Percentiles rank a stretch among this genome's conserved stretches.
These are phyloP conservation scores for Xylophagus ater DNA, from an alignment of 2,888 invertebrate species.

Conservation along the genomic window DNA sequence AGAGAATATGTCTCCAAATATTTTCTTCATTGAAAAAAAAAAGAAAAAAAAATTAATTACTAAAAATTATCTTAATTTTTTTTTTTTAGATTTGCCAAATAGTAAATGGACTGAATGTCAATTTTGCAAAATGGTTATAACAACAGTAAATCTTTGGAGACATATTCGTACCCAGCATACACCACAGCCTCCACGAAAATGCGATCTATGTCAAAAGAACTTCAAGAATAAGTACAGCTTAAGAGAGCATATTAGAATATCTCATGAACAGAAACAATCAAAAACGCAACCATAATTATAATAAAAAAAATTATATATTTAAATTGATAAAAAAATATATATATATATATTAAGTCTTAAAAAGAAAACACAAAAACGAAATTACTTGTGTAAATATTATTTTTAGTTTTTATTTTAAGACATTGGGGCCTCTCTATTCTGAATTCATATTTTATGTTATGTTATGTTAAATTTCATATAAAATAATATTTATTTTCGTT, in stretches of 20 bases:
- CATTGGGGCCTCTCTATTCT: no score
- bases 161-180: conserved; percentile 41
- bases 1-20: conserved; percentile 37
- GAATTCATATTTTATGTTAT: no score
- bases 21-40: conserved; percentile 10
- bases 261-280: conserved; percentile 35
- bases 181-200: conserved; percentile 39
- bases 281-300: conserved; percentile 9
- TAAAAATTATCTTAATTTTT: conserved; percentile 21
- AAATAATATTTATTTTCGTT: no score
- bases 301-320: no score
- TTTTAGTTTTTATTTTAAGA: no score
- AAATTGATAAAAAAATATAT: no score
- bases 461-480: no score
- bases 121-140: conserved; percentile 42
- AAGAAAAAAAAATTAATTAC: conserved; percentile 11
- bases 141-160: conserved; percentile 41
- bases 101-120: conserved; percentile 42
- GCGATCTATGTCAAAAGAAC: conserved; percentile 39
- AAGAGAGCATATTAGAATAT: conserved; percentile 39
- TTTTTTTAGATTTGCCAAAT: conserved; percentile 40
- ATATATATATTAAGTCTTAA: no score
- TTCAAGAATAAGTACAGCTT: conserved; percentile 41
- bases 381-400: no score
- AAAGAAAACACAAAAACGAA: no score